A percentile compares a stretch with the other conserved stretches of the same genome.
These are phyloP conservation scores for Lasioglossum morio DNA, from an alignment of 2,888 invertebrate species.

Conservation along the genomic window DNA sequence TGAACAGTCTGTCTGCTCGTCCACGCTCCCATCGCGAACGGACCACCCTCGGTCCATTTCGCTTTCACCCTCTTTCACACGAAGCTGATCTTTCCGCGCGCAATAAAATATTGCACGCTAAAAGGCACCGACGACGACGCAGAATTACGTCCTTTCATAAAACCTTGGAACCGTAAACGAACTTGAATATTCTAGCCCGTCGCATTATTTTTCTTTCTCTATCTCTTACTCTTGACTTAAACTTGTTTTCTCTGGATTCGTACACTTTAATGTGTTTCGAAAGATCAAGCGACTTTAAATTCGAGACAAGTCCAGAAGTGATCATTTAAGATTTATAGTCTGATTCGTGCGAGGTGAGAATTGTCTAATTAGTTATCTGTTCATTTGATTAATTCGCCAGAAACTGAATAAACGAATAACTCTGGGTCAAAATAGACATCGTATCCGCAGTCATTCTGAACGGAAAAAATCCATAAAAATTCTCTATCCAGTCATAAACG, in stretches of 20 bases:
- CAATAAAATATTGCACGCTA: neutral
- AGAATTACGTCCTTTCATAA: neutral
- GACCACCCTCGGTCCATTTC: slow-evolving; percentile 9
- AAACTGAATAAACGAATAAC: no score
- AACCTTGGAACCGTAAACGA: neutral
- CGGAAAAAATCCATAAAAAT: neutral
- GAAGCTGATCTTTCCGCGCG: neutral
- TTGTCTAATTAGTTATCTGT: no score
- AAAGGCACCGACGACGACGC: no score
- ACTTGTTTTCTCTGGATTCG: neutral
- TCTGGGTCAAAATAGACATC: no score
- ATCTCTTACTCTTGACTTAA: neutral
- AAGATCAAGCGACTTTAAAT: neutral
- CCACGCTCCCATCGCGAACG: slow-evolving; percentile 18
- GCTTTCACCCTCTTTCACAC: neutral
- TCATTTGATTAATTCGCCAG: no score
- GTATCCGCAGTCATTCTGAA: no score
- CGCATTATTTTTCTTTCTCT: neutral
- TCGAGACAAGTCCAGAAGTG: neutral
- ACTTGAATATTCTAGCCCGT: neutral
- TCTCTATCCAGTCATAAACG: neutral
- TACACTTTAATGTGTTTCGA: neutral
- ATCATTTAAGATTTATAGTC: no score
- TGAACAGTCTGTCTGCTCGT: slow-evolving; percentile 58
- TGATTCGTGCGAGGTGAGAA: no score